Evolutionary conservation across 2,888 invertebrate genomes (phyloP), one percentile per base, ranked within the genome.

Genomic region (Aphodius granarius): DNA sequence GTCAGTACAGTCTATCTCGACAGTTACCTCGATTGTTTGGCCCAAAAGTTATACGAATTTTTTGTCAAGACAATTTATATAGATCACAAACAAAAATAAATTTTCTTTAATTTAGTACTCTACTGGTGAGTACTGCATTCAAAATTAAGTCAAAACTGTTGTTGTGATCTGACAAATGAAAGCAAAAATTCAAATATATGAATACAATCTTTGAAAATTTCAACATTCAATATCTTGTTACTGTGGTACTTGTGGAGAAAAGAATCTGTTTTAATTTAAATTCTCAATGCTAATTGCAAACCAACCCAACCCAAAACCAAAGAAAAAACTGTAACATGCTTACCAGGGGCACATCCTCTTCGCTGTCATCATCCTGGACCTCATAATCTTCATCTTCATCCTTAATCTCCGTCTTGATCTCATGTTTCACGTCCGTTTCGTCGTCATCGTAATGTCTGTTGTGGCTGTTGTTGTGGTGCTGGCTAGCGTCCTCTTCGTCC

Each of bases 331-430:
- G 16, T 65, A 16, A 17, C 64, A 76, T 75, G 84, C 88, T 89
- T 89, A 94, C 94, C 90, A 95, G 86, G 80, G 95, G 94, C 71
- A 91, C 84, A 86, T 95, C 94, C 84, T 94, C 94, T 79, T 94
- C 94, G 79, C 92, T 93, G 2, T 84, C 84, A 62, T 83, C 84
- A 5, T 86, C 85, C 77, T 88, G 87, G 3, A 21, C 68, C 20
- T 18, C n/a, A 3, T 18, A 4, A 5, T 64, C 4, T 84, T 94
- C 94, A 79, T 94, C 94, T 79, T 92, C 93, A 2, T 84, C 84
- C 63, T 83, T 84, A 4, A 85, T 85, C 77, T 88, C 87, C 64
- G 16, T 75, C 9, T 74, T 76, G 5, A 88, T 87, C 3, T 90
- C 85, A 16, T 89, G 89, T 82, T 91, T 90, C 81, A 76, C 64